phyloP scores from a whole-genome alignment of 2,888 invertebrate species.

The Hemistola chrysoprasaria region DNA sequence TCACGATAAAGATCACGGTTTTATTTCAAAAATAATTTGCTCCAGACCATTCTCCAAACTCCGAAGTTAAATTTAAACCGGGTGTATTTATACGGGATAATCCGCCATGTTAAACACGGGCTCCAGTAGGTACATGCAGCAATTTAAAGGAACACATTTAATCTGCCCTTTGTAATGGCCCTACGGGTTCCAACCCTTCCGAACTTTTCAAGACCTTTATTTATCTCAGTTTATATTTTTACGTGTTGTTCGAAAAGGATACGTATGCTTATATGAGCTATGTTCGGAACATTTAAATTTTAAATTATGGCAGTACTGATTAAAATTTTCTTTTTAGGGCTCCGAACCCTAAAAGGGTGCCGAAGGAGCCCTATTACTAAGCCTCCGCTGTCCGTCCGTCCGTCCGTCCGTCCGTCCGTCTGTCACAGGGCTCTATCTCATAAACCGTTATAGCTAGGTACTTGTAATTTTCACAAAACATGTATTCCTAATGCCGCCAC shows the following conservation, averaged over 20 bases:
- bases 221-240: conserved; percentile 39
- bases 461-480: too few species aligned
- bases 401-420: too few species aligned
- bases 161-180: conserved; percentile 52
- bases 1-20: not conserved
- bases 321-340: not conserved
- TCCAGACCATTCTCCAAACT: conserved; percentile 1
- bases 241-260: conserved; percentile 26
- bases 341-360: too few species aligned
- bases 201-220: conserved; percentile 42
- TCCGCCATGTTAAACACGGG: conserved; percentile 40
- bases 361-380: too few species aligned
- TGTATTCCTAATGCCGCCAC: too few species aligned
- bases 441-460: too few species aligned
- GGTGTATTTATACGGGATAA: conserved; percentile 44
- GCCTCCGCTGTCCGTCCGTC: too few species aligned
- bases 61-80: conserved; percentile 19
- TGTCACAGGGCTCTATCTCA: too few species aligned
- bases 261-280: conserved; percentile 3
- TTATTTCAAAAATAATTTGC: conserved; percentile 2
- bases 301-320: not conserved
- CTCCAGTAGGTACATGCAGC: conserved; percentile 28
- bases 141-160: conserved; percentile 55
- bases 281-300: not conserved
- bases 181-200: conserved; percentile 41